A percentile compares a stretch with the other conserved stretches of the same genome.
phyloP scores from a whole-genome alignment of 2,113 vertebrate genomes.

The Rissa tridactyla region DNA sequence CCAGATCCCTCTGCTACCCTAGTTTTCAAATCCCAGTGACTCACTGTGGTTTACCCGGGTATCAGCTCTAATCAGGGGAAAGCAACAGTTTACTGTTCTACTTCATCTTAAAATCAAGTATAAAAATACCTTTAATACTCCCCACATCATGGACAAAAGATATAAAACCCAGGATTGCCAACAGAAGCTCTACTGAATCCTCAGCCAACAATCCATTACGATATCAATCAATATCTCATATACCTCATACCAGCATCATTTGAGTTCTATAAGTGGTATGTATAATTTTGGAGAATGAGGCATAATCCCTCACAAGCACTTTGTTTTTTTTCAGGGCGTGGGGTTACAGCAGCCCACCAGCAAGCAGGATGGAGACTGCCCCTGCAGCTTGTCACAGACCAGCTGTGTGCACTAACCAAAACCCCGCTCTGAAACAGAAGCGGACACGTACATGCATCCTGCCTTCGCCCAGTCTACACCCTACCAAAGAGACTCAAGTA shows the following conservation, averaged over 20 bases:
- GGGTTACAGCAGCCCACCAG: background rate
- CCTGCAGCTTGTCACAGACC: background rate
- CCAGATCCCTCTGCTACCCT: background rate
- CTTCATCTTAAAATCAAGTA: background rate
- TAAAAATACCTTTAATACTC: background rate
- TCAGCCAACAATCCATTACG: background rate
- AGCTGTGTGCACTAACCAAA: background rate
- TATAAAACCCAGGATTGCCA: background rate
- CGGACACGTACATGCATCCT: rapidly evolving
- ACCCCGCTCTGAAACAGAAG: background rate
- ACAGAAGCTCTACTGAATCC: background rate
- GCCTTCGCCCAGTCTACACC: rapidly evolving
- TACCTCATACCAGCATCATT: background rate
- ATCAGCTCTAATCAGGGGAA: background rate
- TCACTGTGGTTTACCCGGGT: background rate
- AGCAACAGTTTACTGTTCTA: background rate
- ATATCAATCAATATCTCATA: background rate
- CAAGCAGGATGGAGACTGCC: background rate
- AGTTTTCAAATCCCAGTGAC: background rate
- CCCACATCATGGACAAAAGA: background rate
- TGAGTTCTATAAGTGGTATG: background rate
- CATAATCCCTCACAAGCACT: background rate
- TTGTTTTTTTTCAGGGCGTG: background rate
- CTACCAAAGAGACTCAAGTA: background rate
- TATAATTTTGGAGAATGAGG: background rate